Percentiles rank a stretch among this genome's conserved stretches.
Evolutionary conservation across 2,888 invertebrate genomes (phyloP).

Genomic region (Apamea sordens): DNA sequence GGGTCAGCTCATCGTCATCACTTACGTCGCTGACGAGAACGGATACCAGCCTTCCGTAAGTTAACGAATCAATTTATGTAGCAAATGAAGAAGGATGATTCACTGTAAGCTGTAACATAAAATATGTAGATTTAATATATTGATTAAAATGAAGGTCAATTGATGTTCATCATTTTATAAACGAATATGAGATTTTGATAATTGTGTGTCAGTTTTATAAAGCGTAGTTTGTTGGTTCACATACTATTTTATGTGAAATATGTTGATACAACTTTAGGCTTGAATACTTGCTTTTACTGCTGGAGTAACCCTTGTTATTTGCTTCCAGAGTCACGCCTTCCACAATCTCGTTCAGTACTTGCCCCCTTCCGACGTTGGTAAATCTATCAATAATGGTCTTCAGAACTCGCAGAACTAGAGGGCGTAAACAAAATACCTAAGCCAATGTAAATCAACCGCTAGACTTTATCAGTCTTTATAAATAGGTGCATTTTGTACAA

Average conservation of each 20-base stretch:
- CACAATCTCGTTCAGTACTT: slow-evolving; percentile 83
- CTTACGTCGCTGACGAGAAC: slow-evolving; percentile 92
- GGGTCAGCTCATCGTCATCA: slow-evolving; percentile 89
- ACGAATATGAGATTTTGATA: slow-evolving; percentile 12
- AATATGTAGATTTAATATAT: neutral
- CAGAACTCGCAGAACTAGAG: neutral
- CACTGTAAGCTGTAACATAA: neutral
- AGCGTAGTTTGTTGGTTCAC: neutral
- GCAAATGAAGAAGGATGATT: neutral
- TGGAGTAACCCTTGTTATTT: slow-evolving; percentile 30
- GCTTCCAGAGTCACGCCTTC: slow-evolving; percentile 84
- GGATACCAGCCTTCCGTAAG: slow-evolving; percentile 91
- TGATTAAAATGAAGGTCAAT: slow-evolving; percentile 2
- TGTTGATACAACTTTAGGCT: neutral
- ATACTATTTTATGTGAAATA: slow-evolving; percentile 8
- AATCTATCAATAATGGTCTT: neutral
- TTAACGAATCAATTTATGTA: neutral
- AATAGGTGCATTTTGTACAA: slow-evolving; percentile 36
- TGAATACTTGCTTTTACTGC: neutral
- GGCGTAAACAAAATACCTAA: neutral
- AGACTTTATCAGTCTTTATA: neutral
- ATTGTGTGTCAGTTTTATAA: slow-evolving; percentile 19
- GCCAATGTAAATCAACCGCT: too few relatives aligned
- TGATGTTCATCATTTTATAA: neutral
- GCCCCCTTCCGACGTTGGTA: slow-evolving; percentile 57